A percentile compares a stretch with the other conserved stretches of the same genome.
These are phyloP conservation scores for Dendroctonus valens DNA, from an alignment of 1,140 invertebrate species.

Conservation along the genomic window DNA sequence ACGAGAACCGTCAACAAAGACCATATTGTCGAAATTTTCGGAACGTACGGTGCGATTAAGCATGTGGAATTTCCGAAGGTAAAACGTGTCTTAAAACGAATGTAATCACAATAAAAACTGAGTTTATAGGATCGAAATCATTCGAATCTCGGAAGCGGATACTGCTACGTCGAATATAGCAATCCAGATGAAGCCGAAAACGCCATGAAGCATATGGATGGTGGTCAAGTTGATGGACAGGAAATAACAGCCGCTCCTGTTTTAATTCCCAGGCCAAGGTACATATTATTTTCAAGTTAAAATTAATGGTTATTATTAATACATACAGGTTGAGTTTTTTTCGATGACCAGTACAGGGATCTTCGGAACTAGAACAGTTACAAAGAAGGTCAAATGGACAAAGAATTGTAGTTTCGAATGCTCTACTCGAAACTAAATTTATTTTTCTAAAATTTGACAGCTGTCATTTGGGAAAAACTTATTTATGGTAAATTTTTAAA, in stretches of 20 bases:
- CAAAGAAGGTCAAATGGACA: no score
- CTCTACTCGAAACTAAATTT: no score
- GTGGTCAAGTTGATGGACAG: constrained; percentile 89
- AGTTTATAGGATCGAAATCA: constrained; percentile 71
- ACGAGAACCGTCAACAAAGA: constrained; percentile 92
- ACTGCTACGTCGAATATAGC: constrained; percentile 93
- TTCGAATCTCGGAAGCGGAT: constrained; percentile 80
- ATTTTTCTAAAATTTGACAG: no score
- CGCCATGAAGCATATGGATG: constrained; percentile 99
- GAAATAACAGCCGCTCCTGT: constrained; percentile 93
- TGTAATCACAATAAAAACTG: background rate
- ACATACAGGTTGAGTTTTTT: constrained; percentile 4
- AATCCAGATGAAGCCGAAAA: constrained; percentile 95
- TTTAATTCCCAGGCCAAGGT: constrained; percentile 67
- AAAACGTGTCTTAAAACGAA: background rate
- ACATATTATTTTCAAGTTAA: background rate
- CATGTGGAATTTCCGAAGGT: constrained; percentile 79
- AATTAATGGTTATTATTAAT: constrained; percentile 1
- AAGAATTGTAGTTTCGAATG: no score
- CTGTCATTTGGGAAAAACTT: no score
- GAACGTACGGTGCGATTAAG: constrained; percentile 87
- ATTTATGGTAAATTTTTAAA: no score
- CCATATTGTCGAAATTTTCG: constrained; percentile 94
- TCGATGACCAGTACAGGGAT: background rate
- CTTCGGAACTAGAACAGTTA: no score